Conservation (phyloP, 2,797 vertebrate genomes). For the Salmo trutta region DNA sequence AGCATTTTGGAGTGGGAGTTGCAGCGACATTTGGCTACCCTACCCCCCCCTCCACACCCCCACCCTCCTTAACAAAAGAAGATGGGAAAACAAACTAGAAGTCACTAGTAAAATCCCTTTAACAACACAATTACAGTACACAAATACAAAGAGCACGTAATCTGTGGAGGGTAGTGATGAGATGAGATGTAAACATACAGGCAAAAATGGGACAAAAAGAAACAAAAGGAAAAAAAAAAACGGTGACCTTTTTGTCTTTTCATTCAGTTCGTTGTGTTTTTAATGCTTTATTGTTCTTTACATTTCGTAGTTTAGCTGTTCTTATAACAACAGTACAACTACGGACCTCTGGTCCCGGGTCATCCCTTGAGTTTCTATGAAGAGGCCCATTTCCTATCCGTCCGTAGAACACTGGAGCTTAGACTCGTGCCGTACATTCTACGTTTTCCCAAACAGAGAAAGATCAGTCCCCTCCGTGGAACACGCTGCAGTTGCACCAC, state of each 20-base stretch:
- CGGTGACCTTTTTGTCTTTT: constrained; percentile 37
- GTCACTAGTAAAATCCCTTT: constrained; percentile 99
- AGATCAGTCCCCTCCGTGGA: background rate
- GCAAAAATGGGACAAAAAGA: constrained; percentile 89
- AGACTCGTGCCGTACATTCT: constrained; percentile 90
- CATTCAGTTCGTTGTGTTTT: constrained; percentile 72
- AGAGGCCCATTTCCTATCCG: background rate
- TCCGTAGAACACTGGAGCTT: background rate
- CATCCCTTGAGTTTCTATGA: background rate
- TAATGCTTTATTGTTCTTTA: constrained; percentile 55
- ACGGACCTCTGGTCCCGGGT: background rate
- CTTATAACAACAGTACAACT: background rate
- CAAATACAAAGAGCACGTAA: constrained; percentile 65
- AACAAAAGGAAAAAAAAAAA: background rate
- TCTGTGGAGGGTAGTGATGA: constrained; percentile 86
- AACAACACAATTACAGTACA: constrained; percentile 90
- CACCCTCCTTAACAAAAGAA: constrained; percentile 77
- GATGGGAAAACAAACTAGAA: constrained; percentile 80
- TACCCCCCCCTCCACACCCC: constrained; percentile 40
- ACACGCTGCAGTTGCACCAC: background rate
- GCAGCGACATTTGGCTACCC: constrained; percentile 10
- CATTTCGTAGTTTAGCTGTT: background rate
- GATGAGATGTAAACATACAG: constrained; percentile 76
- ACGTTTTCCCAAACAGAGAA: constrained; percentile 66
- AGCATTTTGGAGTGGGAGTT: constrained; percentile 80